A percentile compares a stretch with the other conserved stretches of the same genome.
phyloP scores from a whole-genome alignment of 1,140 invertebrate species.

The Mamestra configurata region DNA sequence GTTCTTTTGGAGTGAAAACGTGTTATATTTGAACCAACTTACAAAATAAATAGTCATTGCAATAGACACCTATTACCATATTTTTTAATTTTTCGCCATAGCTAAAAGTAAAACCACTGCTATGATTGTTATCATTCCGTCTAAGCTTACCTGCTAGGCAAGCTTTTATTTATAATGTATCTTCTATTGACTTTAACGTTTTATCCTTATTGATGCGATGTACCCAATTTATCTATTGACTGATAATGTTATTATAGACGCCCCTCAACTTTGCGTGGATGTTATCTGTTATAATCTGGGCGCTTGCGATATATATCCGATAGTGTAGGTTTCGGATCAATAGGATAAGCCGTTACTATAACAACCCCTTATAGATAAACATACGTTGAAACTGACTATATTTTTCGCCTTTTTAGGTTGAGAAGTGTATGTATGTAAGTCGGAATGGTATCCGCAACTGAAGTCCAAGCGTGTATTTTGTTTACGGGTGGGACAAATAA shows the following conservation, averaged over 20 bases:
- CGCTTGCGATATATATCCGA: conserved; percentile 13
- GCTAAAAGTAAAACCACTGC: background rate
- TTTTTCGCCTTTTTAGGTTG: background rate
- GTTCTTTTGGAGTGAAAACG: too few relatives aligned
- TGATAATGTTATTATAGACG: conserved; percentile 27
- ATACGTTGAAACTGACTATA: conserved; percentile 11
- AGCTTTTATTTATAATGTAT: background rate
- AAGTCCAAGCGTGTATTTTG: too few relatives aligned
- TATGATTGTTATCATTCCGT: background rate
- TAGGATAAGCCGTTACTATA: conserved; percentile 38
- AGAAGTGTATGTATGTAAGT: too few relatives aligned
- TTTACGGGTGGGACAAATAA: too few relatives aligned
- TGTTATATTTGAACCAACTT: too few relatives aligned
- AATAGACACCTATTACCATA: too few relatives aligned
- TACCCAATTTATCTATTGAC: conserved; percentile 27
- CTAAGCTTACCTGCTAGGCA: background rate
- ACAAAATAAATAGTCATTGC: too few relatives aligned
- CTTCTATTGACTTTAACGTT: conserved; percentile 12
- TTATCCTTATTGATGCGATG: conserved; percentile 30
- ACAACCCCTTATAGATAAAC: conserved; percentile 32
- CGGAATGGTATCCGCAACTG: too few relatives aligned
- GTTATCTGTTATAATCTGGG: conserved; percentile 30
- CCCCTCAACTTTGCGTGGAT: conserved; percentile 23
- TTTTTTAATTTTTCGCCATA: too few relatives aligned
- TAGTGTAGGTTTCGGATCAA: conserved; percentile 38